Percentiles rank a stretch among this genome's conserved stretches.
Evolutionary conservation across 2,888 invertebrate species (phyloP).

Genomic region (Napeogenes sylphis): DNA sequence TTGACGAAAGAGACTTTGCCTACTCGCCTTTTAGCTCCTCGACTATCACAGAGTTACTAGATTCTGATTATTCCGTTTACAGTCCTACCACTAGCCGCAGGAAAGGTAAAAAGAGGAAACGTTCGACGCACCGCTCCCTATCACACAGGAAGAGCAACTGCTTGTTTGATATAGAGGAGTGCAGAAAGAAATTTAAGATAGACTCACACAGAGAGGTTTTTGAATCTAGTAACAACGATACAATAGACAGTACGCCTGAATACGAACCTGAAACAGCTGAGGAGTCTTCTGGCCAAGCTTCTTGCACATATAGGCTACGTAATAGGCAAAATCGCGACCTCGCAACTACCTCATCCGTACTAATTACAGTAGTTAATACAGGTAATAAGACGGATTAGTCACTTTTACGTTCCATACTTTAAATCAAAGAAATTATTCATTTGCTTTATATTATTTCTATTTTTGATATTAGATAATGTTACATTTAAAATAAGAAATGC

Average conservation of each 20-base stretch:
- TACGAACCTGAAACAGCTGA: slow-evolving; percentile 55
- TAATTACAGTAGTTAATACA: slow-evolving; percentile 58
- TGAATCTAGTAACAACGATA: slow-evolving; percentile 46
- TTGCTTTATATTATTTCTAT: background rate
- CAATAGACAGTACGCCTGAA: slow-evolving; percentile 42
- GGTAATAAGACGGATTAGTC: slow-evolving; percentile 46
- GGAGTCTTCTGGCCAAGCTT: slow-evolving; percentile 39
- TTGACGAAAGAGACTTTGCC: slow-evolving; percentile 73
- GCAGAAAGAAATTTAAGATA: slow-evolving; percentile 75
- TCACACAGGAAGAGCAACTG: slow-evolving; percentile 62
- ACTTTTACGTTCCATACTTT: background rate
- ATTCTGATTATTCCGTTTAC: slow-evolving; percentile 73
- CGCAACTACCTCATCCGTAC: slow-evolving; percentile 58
- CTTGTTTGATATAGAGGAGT: slow-evolving; percentile 58
- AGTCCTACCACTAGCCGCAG: slow-evolving; percentile 64
- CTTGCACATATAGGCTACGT: slow-evolving; percentile 55
- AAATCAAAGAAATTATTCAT: background rate
- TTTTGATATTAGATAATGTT: slow-evolving; percentile 6
- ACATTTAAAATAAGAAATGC: slow-evolving; percentile 28
- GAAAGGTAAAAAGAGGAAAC: slow-evolving; percentile 71
- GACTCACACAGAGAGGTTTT: slow-evolving; percentile 63
- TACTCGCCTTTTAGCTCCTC: slow-evolving; percentile 74
- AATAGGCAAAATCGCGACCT: slow-evolving; percentile 56
- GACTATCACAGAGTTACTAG: slow-evolving; percentile 68
- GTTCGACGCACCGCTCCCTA: slow-evolving; percentile 62